phyloP scores from a whole-genome alignment of 2,888 invertebrate genomes.

The Shargacucullia verbasci region DNA sequence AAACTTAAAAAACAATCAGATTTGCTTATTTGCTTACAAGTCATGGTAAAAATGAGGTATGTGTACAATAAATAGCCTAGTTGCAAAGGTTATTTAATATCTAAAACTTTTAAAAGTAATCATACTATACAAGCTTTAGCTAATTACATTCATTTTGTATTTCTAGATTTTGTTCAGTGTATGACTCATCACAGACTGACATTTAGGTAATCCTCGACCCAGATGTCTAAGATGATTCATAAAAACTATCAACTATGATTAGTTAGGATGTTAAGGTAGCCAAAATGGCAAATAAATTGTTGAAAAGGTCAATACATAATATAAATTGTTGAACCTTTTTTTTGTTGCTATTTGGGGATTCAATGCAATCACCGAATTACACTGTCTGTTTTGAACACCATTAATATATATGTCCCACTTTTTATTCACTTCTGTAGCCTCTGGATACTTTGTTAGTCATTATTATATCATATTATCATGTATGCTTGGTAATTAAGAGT shows the following conservation, averaged over 20 bases:
- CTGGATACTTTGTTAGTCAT: conserved; percentile 6
- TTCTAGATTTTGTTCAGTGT: too few relatives aligned
- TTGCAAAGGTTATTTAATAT: too few relatives aligned
- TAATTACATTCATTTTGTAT: too few relatives aligned
- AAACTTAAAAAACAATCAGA: too few relatives aligned
- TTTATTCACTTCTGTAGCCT: conserved; percentile 8
- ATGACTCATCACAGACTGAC: conserved; percentile 33
- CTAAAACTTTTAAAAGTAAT: too few relatives aligned
- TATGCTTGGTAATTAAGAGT: not conserved
- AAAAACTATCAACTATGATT: conserved; percentile 16
- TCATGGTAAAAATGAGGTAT: too few relatives aligned
- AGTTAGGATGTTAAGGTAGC: conserved; percentile 11
- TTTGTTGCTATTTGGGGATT: not conserved
- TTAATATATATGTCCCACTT: conserved; percentile 5
- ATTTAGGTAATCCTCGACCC: conserved; percentile 38
- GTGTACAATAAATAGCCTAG: too few relatives aligned
- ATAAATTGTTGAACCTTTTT: not conserved
- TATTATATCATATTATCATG: conserved; percentile 11
- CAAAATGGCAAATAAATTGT: not conserved
- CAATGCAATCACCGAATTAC: not conserved
- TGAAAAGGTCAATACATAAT: conserved; percentile 2
- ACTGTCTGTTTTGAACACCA: not conserved
- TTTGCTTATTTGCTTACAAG: too few relatives aligned
- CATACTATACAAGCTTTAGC: too few relatives aligned
- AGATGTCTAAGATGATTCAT: conserved; percentile 36